Base-by-base conservation (phyloP, 2,888 invertebrate genomes). In the Marronus borbonicus region DNA sequence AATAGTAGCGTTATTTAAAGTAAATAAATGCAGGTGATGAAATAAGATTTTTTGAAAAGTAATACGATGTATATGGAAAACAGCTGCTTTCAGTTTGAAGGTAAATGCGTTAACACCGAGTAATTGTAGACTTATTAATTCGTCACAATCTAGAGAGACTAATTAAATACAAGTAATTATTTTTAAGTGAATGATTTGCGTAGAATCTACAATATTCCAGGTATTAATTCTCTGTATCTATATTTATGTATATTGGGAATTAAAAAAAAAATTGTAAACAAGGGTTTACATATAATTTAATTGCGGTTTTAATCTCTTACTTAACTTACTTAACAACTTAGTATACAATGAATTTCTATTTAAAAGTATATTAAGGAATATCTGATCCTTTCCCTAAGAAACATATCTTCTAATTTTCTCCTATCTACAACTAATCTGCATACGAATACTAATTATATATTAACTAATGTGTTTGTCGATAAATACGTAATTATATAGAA, bases 121-220 rank as follows among this genome's bases (percentile, higher is more conserved):
- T 65, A 65, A 65, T 65, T 65, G 65, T 31, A 28, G 55, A 55
- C 31, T 24, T 55, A 52, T 70, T 52, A 55, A 55, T 70, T 70
- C 70, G 8, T 55, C 68, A 36, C 69, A 52, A 12, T 55, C 31
- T 24, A 72, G 14, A 58, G 20, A 49, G 55, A 58, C 60, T 72
- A 72, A 77, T 78, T 76, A 76, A 76, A 58, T 69, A 39, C 49
- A 58, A 36, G 68, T 72, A 78, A 78, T 78, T 78, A 75, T 75
- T 58, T 66, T 50, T 64, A 78, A 78, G 44, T 78, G 74, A 75
- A n/a, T 69, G 70, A 70, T 55, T 70, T 70, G 70, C 70, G 52
- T 55, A 55, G 55, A 36, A 70, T 70, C 55, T 44, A 14, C 44
- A n/a, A 49, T 49, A 31, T 31, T 36, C 49, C 8, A 44, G 44